These are phyloP conservation scores for Thoracochromis brauschi DNA, from an alignment of 2,113 vertebrate species.

Conservation along the genomic window DNA sequence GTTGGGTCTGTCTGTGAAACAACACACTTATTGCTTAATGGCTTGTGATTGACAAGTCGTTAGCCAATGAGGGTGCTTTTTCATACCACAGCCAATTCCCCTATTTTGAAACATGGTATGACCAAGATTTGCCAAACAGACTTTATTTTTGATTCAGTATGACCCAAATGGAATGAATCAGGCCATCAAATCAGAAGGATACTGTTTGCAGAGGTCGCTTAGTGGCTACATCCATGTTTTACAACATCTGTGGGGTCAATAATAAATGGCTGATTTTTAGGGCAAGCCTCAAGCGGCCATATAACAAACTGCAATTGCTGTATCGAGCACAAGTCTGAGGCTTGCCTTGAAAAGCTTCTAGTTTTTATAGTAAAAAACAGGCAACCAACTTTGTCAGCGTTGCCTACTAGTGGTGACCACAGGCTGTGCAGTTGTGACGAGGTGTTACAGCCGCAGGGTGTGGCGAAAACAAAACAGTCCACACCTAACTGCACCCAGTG, in stretches of 20 bases:
- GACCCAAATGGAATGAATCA: not conserved
- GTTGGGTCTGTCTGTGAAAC: not conserved
- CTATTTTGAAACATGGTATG: not conserved
- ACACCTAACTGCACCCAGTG: not conserved
- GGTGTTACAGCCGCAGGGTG: not conserved
- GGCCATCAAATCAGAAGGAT: not conserved
- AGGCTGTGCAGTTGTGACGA: not conserved
- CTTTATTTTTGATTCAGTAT: not conserved
- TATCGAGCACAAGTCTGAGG: not conserved
- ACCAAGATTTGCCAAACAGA: not conserved
- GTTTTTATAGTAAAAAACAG: not conserved
- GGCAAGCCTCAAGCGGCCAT: not conserved
- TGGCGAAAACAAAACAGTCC: not conserved
- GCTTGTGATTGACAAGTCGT: not conserved
- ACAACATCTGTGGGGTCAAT: not conserved
- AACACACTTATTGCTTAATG: not conserved
- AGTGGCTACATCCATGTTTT: not conserved
- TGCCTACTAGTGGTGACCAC: not conserved
- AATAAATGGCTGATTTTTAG: not conserved
- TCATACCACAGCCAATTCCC: not conserved
- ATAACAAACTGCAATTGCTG: not conserved
- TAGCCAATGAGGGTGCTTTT: not conserved
- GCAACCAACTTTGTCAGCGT: not conserved
- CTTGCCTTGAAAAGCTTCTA: not conserved
- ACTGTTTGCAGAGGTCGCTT: not conserved